phyloP scores from a whole-genome alignment of 2,888 invertebrate genomes.

The Drosophila ochracea region DNA sequence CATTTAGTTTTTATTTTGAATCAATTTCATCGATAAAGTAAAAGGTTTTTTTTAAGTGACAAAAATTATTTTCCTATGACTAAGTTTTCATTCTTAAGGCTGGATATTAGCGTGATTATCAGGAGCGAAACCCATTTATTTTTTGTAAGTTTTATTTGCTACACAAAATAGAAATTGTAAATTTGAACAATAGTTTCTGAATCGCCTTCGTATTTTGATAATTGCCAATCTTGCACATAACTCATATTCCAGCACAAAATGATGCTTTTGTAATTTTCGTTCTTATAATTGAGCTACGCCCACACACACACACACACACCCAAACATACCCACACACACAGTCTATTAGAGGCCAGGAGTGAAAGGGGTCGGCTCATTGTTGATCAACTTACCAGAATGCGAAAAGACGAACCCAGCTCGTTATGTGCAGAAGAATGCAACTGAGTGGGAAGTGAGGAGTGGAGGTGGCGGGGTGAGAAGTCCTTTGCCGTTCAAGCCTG shows the following conservation, averaged over 20 bases:
- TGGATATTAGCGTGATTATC: neutral
- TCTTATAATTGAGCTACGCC: slow-evolving; percentile 23
- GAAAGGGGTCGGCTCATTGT: slow-evolving; percentile 22
- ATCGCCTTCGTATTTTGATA: neutral
- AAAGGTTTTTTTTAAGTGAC: neutral
- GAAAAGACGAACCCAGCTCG: slow-evolving; percentile 20
- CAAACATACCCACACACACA: slow-evolving; percentile 13
- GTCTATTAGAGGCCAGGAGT: slow-evolving; percentile 11
- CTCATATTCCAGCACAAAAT: neutral
- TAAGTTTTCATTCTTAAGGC: neutral
- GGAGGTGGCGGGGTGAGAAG: neutral
- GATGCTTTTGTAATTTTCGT: neutral
- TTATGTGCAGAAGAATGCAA: slow-evolving; percentile 7
- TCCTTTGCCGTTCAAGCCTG: neutral
- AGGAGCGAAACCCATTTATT: neutral
- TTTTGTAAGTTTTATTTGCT: neutral
- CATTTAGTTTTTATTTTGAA: neutral
- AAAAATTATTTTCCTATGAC: neutral
- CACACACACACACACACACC: slow-evolving; percentile 1
- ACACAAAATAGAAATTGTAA: neutral
- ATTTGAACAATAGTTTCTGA: neutral
- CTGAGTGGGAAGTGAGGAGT: neutral
- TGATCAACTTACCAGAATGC: slow-evolving; percentile 60
- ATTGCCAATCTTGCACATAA: neutral
- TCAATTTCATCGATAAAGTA: neutral